Base-by-base conservation (phyloP, 2,113 vertebrate genomes). In the Ibidorhyncha struthersii region DNA sequence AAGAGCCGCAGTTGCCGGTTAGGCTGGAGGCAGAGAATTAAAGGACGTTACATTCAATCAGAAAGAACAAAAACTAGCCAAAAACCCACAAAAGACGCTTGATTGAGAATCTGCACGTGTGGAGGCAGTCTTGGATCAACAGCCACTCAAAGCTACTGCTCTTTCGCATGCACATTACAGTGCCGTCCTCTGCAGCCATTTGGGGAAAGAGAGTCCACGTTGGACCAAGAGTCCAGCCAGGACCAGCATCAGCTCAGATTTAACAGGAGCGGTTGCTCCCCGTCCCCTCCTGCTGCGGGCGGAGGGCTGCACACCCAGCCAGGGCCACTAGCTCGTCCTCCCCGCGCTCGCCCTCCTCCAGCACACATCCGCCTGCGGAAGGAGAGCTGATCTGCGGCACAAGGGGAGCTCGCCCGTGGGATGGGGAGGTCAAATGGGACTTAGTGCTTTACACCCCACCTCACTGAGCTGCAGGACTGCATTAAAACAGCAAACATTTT, bases 51-150 rank as follows among this genome's bases (percentile, higher is more conserved):
- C 56, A 96, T 84, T 96, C 96, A 93, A 87, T 78, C 72, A 86
- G 89, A 82, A 96, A 92, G 80, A 92, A 94, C 82, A 83, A 96
- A 96, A 94, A 59, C 19, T 62, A 94, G 93, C 65, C 74, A 96
- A 52, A 62, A 23, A 3, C 78, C 27, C 14, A 98, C 94, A 98
- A 98, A 98, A 94, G 97, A 41, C 0, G 91, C 83, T 93, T 98
- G 97, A 98, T 95, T 97, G 96, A 85, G 91, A 93, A 82, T 66
- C 19, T 93, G 97, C 97, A 98, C 65, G 43, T 93, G 96, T 58
- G 47, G 82, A 90, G 63, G 38, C 53, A 71, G 84, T 30, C 70
- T 87, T 43, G 89, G 49, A 94, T 82, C 36, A 29, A 45, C 73
- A 96, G 88, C 63, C 62, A 3, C 88, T 32, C 38, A 1, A 5